phyloP scores from a whole-genome alignment of 1,140 invertebrate genomes.

The Coptotermes formosanus region DNA sequence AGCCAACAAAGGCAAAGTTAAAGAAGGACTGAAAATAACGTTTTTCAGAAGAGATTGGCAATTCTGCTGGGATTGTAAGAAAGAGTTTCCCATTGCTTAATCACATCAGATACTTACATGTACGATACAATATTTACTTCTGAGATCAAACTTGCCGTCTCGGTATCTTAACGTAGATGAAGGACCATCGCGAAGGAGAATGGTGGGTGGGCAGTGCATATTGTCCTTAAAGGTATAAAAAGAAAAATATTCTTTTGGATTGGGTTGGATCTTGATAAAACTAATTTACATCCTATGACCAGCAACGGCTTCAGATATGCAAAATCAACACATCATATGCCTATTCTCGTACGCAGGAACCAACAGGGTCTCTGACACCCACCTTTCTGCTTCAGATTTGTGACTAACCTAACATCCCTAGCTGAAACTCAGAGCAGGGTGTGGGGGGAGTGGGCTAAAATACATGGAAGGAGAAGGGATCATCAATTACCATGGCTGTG shows the following conservation, averaged over 20 bases:
- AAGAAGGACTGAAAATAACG: too few relatives aligned
- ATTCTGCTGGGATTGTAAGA: too few relatives aligned
- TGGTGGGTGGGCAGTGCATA: too few relatives aligned
- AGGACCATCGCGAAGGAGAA: too few relatives aligned
- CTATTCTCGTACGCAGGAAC: neutral
- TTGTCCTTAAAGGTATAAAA: too few relatives aligned
- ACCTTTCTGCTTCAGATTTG: neutral
- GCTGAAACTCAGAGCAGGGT: neutral
- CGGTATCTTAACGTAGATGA: too few relatives aligned
- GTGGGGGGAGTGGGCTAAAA: neutral
- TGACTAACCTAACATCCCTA: slow-evolving; percentile 2
- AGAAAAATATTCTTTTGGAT: neutral
- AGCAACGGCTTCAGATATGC: neutral
- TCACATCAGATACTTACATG: too few relatives aligned
- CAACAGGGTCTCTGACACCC: neutral
- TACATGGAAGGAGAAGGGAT: neutral
- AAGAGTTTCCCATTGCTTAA: too few relatives aligned
- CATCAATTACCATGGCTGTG: neutral
- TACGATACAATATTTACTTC: too few relatives aligned
- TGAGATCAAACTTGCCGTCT: too few relatives aligned
- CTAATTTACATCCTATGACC: neutral
- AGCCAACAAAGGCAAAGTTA: too few relatives aligned
- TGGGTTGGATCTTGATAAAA: neutral
- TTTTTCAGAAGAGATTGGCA: too few relatives aligned
- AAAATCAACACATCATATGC: neutral